These are phyloP conservation scores for Crotophaga sulcirostris DNA, from an alignment of 2,113 vertebrate species.

Conservation along the genomic window DNA sequence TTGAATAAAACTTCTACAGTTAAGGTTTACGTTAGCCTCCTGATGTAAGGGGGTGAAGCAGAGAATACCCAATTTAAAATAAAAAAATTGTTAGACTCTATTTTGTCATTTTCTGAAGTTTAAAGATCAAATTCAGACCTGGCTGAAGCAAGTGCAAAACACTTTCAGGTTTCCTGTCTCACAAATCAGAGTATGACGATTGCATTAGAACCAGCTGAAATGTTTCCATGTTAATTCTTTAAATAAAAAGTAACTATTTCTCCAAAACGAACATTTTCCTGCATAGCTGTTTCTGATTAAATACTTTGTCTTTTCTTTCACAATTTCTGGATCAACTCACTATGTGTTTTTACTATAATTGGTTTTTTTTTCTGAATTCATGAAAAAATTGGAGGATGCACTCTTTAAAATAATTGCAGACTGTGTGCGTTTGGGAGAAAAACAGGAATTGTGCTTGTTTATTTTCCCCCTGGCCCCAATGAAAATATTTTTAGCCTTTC, in stretches of 20 bases:
- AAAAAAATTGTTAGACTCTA: neutral
- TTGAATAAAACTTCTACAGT: neutral
- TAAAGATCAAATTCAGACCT: neutral
- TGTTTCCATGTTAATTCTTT: neutral
- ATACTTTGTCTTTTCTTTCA: neutral
- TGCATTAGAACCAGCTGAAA: neutral
- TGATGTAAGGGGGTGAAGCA: neutral
- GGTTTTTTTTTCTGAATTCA: neutral
- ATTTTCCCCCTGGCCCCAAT: neutral
- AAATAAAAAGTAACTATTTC: neutral
- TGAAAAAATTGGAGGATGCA: neutral
- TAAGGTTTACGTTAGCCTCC: neutral
- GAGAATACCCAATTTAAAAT: neutral
- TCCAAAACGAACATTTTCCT: neutral
- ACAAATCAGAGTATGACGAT: neutral
- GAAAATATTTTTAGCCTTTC: neutral
- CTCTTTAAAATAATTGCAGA: neutral
- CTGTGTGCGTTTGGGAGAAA: neutral
- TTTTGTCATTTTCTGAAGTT: neutral
- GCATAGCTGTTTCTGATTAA: neutral
- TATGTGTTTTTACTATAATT: neutral
- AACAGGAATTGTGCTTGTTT: neutral
- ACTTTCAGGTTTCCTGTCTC: neutral
- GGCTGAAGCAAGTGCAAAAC: neutral
- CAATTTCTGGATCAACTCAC: neutral